phyloP scores from a whole-genome alignment of 2,797 vertebrate species.

The Cephalopachus bancanus region DNA sequence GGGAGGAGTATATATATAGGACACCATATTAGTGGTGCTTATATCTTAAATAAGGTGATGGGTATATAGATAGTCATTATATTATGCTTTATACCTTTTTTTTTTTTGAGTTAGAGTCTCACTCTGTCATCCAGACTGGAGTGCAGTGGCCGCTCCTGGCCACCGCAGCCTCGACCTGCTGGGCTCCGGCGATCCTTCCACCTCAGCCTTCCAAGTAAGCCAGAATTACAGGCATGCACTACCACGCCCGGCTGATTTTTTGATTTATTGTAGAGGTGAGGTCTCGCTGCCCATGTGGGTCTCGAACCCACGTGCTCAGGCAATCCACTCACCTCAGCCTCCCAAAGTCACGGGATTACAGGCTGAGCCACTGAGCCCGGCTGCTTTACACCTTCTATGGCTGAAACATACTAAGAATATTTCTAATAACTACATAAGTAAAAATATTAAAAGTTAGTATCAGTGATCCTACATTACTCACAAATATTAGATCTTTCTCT shows the following conservation, averaged over 20 bases:
- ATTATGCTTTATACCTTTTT: neutral
- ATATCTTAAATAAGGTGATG: neutral
- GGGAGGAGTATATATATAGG: neutral
- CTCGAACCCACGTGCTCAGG: neutral
- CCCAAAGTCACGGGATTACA: neutral
- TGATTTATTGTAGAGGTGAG: neutral
- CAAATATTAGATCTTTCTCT: neutral
- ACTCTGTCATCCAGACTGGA: neutral
- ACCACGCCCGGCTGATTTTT: neutral
- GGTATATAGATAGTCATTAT: neutral
- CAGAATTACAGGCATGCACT: neutral
- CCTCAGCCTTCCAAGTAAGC: neutral
- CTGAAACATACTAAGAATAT: neutral
- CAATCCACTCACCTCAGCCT: neutral
- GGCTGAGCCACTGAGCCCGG: neutral
- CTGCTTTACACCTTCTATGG: no score
- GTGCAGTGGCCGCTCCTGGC: neutral
- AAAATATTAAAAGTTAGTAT: constrained; percentile 16
- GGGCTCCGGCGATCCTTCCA: neutral
- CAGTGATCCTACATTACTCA: neutral
- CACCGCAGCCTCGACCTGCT: neutral
- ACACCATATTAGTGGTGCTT: neutral
- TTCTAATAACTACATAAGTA: neutral
- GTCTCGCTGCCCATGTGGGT: neutral
- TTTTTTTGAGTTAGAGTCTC: neutral